phyloP scores from a whole-genome alignment of 2,797 vertebrate species.

The Sphaeramia orbicularis region DNA sequence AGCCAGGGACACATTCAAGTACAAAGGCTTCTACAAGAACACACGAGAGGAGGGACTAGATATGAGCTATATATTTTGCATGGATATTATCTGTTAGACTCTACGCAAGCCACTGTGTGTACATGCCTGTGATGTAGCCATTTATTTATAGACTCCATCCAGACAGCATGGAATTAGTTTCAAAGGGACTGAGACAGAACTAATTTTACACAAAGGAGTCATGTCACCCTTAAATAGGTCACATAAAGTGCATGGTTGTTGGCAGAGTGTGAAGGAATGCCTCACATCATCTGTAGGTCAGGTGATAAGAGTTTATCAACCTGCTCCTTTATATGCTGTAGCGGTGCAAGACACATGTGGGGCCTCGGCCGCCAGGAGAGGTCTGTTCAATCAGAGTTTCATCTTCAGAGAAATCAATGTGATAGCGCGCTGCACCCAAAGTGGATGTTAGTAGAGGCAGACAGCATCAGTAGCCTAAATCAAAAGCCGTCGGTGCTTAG shows the following conservation, averaged over 20 bases:
- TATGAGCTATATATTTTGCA: constrained; percentile 26
- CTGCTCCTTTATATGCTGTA: constrained; percentile 51
- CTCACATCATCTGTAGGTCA: constrained; percentile 30
- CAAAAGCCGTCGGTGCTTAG: constrained; percentile 72
- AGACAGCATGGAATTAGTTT: constrained; percentile 19
- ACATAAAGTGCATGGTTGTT: constrained; percentile 3
- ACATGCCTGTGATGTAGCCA: constrained; percentile 40
- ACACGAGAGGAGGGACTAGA: constrained; percentile 20
- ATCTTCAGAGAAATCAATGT: constrained; percentile 82
- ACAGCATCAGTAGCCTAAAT: constrained; percentile 79
- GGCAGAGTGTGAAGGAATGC: constrained; percentile 11
- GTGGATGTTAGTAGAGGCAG: constrained; percentile 78
- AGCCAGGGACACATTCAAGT: constrained; percentile 21
- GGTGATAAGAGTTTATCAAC: constrained; percentile 23
- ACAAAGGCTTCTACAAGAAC: constrained; percentile 43
- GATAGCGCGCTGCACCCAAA: constrained; percentile 74
- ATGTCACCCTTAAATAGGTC: constrained; percentile 30
- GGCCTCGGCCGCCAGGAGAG: constrained; percentile 55
- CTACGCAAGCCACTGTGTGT: constrained; percentile 26
- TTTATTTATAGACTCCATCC: constrained; percentile 49
- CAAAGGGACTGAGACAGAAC: constrained; percentile 31
- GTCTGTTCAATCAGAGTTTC: constrained; percentile 79
- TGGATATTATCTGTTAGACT: constrained; percentile 48
- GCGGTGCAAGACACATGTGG: constrained; percentile 29
- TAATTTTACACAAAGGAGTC: constrained; percentile 45